Conservation (phyloP, 2,888 invertebrate genomes). For the Calliopum simillimum region DNA sequence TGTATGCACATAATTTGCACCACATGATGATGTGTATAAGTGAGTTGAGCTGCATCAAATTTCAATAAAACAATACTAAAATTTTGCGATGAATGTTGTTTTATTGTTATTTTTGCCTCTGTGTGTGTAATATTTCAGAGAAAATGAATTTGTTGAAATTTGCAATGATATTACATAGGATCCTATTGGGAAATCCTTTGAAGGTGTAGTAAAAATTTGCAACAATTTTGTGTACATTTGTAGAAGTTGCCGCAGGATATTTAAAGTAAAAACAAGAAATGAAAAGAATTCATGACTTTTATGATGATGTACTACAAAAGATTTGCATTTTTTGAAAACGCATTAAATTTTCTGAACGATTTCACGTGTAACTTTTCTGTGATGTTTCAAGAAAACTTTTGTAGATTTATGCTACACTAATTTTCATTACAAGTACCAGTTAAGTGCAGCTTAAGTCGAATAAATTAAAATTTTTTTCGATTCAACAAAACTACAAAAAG, state of each 20-base stretch:
- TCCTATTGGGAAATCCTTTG: background rate
- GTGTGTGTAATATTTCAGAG: background rate
- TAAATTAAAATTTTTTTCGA: too few species aligned
- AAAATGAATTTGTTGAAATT: too few species aligned
- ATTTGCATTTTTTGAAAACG: background rate
- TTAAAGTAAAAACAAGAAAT: background rate
- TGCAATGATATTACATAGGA: too few species aligned
- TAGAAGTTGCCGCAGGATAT: slow-evolving; percentile 17
- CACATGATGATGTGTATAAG: slow-evolving; percentile 5
- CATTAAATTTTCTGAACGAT: too few species aligned
- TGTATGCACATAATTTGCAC: background rate
- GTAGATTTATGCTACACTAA: too few species aligned
- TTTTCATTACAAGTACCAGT: too few species aligned
- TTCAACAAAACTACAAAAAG: too few species aligned
- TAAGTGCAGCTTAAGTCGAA: too few species aligned
- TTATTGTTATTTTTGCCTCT: background rate
- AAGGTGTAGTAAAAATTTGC: background rate
- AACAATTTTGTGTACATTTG: background rate
- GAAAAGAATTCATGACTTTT: background rate
- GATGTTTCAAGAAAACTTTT: too few species aligned
- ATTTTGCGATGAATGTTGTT: background rate
- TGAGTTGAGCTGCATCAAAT: background rate
- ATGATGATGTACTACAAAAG: background rate
- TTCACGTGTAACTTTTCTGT: too few species aligned
- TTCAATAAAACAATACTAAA: background rate